Evolutionary conservation across 2,888 invertebrate species (phyloP).

Genomic region (Dasypolia templi): DNA sequence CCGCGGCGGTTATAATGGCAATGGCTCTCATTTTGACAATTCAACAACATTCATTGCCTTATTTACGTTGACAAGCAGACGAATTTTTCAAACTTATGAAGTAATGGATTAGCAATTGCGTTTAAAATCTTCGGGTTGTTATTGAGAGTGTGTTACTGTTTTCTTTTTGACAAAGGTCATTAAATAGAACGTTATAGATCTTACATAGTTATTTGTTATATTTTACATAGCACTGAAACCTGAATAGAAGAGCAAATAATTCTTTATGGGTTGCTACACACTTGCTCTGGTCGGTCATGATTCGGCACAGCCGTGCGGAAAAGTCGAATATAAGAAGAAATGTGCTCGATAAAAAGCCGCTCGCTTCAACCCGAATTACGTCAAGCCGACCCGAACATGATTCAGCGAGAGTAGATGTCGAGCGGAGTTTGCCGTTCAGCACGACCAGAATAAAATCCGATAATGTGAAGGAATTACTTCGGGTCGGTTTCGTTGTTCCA

Average conservation of each 20-base stretch:
- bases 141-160: neutral
- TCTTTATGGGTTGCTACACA: neutral
- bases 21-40: too few species aligned
- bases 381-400: neutral
- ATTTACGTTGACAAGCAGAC: neutral
- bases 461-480: too few species aligned
- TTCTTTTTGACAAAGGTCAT: neutral
- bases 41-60: too few species aligned
- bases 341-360: neutral
- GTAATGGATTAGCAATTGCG: too few species aligned
- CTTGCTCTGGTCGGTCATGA: neutral
- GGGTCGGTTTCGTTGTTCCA: neutral
- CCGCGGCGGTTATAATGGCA: too few species aligned
- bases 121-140: too few species aligned
- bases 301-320: neutral
- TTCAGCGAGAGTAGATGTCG: neutral
- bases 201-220: neutral
- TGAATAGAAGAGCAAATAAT: neutral
- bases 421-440: neutral
- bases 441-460: neutral
- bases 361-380: neutral
- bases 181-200: neutral
- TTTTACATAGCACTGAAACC: neutral
- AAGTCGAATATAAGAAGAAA: too few species aligned
- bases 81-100: too few species aligned